Evolutionary conservation across 2,888 invertebrate species (phyloP), one percentile per base, ranked within the genome.

Genomic region (Noctua fimbriata): DNA sequence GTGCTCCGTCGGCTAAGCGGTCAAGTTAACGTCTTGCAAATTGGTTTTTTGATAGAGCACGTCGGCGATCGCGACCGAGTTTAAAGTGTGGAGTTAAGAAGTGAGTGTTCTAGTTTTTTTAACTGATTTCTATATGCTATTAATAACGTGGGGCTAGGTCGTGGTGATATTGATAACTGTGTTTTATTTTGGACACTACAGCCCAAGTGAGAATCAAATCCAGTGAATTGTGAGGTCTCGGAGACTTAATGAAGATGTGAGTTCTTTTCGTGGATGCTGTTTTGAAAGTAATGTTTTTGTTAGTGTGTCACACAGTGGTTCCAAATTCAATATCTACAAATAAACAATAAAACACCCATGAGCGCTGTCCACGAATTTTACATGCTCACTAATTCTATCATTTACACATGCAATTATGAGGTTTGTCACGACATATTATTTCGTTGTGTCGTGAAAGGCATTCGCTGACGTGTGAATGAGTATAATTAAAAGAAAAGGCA

Each of bases 391-490:
- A 84, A 84, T 85, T 79, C 76, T 41, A 73, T 80, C 36, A 77
- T 83, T 88, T 85, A 85, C 88, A 52, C 63, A 49, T 73, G 78
- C 69, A 86, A 77, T 88, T 83, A 82, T 81, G 71, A 83, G 67
- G 76, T 81, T 81, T 78, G 87, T 82, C 88, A 79, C 87, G 81
- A 87, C 83, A 83, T 78, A 84, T 86, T 88, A 87, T 86, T 87
- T 79, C 55, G 76, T 85, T 63, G 73, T 69, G 41, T 80, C 79
- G 81, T 82, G 85, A 83, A 88, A 88, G 81, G 73, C 83, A 76
- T 73, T 76, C 73, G 79, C 69, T 78, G 79, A 89, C 73, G 83
- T 91, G 90, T 90, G 88, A 91, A 92, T 87, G 76, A 87, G 86
- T 87, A 84, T 91, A 88, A 90, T 90, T 88, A 87, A 74, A 86